Base-by-base conservation (phyloP, 2,888 invertebrate species). In the Thyatira batis region DNA sequence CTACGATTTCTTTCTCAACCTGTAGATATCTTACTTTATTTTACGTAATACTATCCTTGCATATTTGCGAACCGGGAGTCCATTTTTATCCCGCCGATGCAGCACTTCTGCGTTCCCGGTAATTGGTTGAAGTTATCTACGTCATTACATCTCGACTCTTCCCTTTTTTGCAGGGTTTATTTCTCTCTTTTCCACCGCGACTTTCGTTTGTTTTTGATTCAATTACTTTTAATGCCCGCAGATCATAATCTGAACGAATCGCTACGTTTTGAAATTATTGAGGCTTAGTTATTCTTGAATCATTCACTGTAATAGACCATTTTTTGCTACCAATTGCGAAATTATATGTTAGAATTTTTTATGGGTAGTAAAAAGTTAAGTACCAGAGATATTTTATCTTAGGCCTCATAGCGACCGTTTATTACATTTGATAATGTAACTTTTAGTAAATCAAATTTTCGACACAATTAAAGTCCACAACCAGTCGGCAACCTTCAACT, bases 51-150 rank as follows among this genome's bases (percentile, higher is more conserved):
- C 75, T 78, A 67, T 76, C 75, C 78, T 79, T 85, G 85, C 86
- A 87, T 85, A 87, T 87, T 87, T 84, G 80, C 82, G 73, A 78
- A 79, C 71, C 69, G 62, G 65, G 76, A 82, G 82, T 82, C 84
- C 83, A 85, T 89, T 90, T 87, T 84, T 84, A 85, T 86, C 79
- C 81, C 69, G 89, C 86, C 84, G 78, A 90, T 86, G 87, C 89
- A 85, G 92, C 90, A 86, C 78, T 87, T 83, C 79, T 80, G 76
- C 78, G 78, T 78, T 74, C 78, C 78, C 82, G 71, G 90, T 91
- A 92, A 92, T 92, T 92, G 92, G 89, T 89, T 85, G 81, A 84
- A 88, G 82, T 87, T 92, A 92, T 92, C 92, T 89, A 77, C 82
- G 79, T 88, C 91, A 90, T 92, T 91, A 91, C 89, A 92, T 92